Conservation (phyloP, 1,140 invertebrate genomes). For the Hypothenemus hampei region DNA sequence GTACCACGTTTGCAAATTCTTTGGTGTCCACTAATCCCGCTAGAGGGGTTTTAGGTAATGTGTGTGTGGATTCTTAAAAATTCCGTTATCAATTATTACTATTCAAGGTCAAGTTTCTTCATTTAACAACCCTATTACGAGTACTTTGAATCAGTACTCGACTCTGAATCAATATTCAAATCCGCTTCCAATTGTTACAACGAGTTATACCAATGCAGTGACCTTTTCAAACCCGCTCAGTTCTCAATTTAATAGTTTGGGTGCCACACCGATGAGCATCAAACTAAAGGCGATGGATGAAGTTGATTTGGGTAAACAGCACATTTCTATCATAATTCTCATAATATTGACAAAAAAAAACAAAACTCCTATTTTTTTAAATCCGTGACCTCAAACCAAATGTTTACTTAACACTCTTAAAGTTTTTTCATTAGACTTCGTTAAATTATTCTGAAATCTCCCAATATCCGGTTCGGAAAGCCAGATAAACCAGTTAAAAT, state of each 20-base stretch:
- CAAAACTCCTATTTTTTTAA: no score
- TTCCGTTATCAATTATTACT: not conserved
- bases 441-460: no score
- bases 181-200: constrained; percentile 32
- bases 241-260: constrained; percentile 43
- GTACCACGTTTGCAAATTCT: constrained; percentile 58
- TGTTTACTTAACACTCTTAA: no score
- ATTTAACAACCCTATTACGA: constrained; percentile 37
- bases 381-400: no score
- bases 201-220: constrained; percentile 39
- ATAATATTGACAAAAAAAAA: no score
- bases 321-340: no score
- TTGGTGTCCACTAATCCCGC: constrained; percentile 47
- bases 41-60: constrained; percentile 16
- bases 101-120: constrained; percentile 27
- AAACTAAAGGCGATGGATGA: constrained; percentile 65
- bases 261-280: constrained; percentile 52
- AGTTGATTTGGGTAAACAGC: constrained; percentile 56
- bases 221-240: constrained; percentile 44
- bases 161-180: constrained; percentile 29
- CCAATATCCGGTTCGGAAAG: no score
- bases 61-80: not conserved
- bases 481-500: no score
- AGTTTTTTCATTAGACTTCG: no score
- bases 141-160: constrained; percentile 29